A percentile compares a stretch with the other conserved stretches of the same genome.
Conservation (phyloP, 2,888 invertebrate genomes). For the Zygogramma bicolorata region DNA sequence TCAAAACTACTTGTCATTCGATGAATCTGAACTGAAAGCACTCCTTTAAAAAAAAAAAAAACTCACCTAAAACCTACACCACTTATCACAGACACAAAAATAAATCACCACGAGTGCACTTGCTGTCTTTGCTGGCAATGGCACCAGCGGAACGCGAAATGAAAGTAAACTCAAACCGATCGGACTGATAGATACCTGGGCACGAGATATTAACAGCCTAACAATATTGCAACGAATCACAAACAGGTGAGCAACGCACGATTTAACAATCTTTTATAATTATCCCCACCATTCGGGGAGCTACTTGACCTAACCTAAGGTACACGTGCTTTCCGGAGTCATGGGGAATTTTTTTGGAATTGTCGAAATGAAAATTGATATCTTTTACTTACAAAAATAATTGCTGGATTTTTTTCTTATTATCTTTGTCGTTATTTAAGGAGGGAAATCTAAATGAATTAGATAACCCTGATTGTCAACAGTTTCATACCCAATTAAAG, state of each 20-base stretch:
- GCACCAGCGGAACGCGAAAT: slow-evolving; percentile 13
- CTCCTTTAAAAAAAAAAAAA: too few species aligned
- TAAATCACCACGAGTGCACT: not conserved
- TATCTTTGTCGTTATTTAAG: too few species aligned
- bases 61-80: slow-evolving; percentile 14
- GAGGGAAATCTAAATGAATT: too few species aligned
- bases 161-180: slow-evolving; percentile 27
- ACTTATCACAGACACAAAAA: slow-evolving; percentile 20
- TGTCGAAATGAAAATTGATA: not conserved
- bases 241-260: not conserved
- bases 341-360: not conserved
- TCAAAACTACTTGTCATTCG: too few species aligned
- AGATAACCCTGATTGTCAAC: too few species aligned
- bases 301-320: slow-evolving; percentile 29
- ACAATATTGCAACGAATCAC: slow-evolving; percentile 4
- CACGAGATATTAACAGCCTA: not conserved
- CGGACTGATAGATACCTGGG: slow-evolving; percentile 12
- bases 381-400: too few species aligned
- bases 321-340: slow-evolving; percentile 24
- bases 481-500: too few species aligned
- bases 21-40: too few species aligned
- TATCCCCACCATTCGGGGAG: slow-evolving; percentile 4
- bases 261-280: slow-evolving; percentile 25
- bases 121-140: not conserved
- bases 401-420: too few species aligned